Evolutionary conservation across 1,140 invertebrate genomes (phyloP), one percentile per base, ranked within the genome.

Genomic region (Spodoptera frugiperda): DNA sequence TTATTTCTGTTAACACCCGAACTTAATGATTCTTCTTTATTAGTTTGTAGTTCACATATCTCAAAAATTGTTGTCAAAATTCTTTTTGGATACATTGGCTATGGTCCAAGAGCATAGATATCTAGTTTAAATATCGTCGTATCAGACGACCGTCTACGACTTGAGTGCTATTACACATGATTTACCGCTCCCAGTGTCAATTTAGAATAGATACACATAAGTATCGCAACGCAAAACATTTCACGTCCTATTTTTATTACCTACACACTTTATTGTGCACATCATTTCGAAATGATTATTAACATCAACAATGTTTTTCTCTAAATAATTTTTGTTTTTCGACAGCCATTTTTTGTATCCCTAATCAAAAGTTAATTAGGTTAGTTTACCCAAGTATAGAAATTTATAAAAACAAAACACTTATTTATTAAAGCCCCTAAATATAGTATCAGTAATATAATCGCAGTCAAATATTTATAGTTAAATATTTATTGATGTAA

Each of bases 31-130:
- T 39, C 30, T 39, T 46, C 25, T 46, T 65, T 61, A 44, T 63
- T 17, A 14, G 55, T 73, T 59, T 17, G 9, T 71, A 65, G n/a
- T 33, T 51, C n/a, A 25, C 54, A 68, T 68, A 59, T 71, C 53
- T 76, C 33, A 72, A 77, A n/a, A 59, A 73, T 59, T 68, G 61
- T 78, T 80, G 67, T 77, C 70, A 82, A 84, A 86, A 84, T 83
- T 80, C 78, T 83, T 78, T 89, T 89, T 86, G 82, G 84, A 81
- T 76, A 89, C 83, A 84, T 89, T 91, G 90, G 90, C 89, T 68
- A 15, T 8, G 49, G 54, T 87, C 90, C 90, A 90, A 81, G 48
- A 63, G 77, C 48, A 70, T 82, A 82, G 85, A 87, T 89, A 89
- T 84, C 81, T 77, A 86, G 48, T 84, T 84, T 87, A 84, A 87